A percentile compares a stretch with the other conserved stretches of the same genome.
Conservation (phyloP, 2,888 invertebrate genomes). For the Pheosia gnoma region DNA sequence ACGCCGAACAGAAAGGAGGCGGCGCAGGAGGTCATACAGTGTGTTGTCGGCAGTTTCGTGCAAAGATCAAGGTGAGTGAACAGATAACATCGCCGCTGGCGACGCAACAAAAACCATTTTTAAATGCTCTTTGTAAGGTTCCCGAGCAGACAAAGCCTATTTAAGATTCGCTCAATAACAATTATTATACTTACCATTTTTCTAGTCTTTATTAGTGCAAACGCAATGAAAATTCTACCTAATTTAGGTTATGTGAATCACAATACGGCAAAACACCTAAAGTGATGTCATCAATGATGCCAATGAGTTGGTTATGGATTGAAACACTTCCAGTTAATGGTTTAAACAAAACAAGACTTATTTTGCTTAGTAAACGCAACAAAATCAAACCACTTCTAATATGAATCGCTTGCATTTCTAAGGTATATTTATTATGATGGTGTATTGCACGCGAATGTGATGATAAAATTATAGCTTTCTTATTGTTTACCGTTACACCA, state of each 20-base stretch:
- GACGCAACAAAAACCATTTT: slow-evolving; percentile 33
- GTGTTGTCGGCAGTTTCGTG: slow-evolving; percentile 46
- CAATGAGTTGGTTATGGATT: slow-evolving; percentile 22
- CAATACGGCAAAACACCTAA: slow-evolving; percentile 15
- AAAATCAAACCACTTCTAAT: slow-evolving; percentile 12
- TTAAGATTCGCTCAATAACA: slow-evolving; percentile 13
- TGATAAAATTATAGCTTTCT: background rate
- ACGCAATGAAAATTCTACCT: slow-evolving; percentile 14
- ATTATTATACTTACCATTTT: background rate
- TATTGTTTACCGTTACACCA: background rate
- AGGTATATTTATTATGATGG: background rate
- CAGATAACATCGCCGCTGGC: slow-evolving; percentile 49
- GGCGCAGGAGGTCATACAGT: slow-evolving; percentile 53
- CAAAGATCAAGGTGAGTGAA: slow-evolving; percentile 71
- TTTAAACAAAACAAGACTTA: background rate
- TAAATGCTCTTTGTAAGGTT: slow-evolving; percentile 27
- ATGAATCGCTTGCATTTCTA: slow-evolving; percentile 7
- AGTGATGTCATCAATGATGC: slow-evolving; percentile 33
- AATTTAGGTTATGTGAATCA: slow-evolving; percentile 27
- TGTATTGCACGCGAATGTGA: background rate
- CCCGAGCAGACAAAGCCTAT: slow-evolving; percentile 16
- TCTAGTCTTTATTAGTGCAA: background rate
- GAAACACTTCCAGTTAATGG: slow-evolving; percentile 22
- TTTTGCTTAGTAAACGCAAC: slow-evolving; percentile 26
- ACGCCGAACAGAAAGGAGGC: slow-evolving; percentile 29